Percentiles rank a stretch among this genome's conserved stretches.
phyloP scores from a whole-genome alignment of 1,140 invertebrate genomes.

The Magallana gigas region DNA sequence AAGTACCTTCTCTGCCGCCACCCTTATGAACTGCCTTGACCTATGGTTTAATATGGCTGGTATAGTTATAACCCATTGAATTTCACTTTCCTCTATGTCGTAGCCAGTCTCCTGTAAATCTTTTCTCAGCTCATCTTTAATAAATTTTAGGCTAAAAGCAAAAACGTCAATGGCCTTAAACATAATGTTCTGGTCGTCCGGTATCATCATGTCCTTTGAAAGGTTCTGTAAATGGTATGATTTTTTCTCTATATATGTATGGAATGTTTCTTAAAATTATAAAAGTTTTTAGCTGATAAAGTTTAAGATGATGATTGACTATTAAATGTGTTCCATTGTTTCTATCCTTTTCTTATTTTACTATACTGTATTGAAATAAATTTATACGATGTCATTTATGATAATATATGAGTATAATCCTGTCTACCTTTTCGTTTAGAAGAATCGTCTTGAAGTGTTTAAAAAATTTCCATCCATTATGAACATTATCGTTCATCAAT shows the following conservation, averaged over 20 bases:
- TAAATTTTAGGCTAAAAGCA: conserved; percentile 71
- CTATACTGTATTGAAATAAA: too few relatives aligned
- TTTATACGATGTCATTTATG: too few relatives aligned
- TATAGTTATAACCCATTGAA: conserved; percentile 2
- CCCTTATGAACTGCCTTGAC: conserved; percentile 72
- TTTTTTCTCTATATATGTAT: too few relatives aligned
- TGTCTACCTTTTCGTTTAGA: conserved; percentile 80
- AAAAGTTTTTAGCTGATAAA: too few relatives aligned
- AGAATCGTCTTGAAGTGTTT: conserved; percentile 84
- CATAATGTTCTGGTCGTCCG: conserved; percentile 70
- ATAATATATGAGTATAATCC: too few relatives aligned
- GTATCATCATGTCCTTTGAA: conserved; percentile 67
- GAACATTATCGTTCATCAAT: conserved; percentile 80
- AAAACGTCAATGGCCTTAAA: conserved; percentile 72
- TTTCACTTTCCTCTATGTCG: conserved; percentile 62
- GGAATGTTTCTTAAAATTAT: too few relatives aligned
- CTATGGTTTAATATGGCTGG: not conserved
- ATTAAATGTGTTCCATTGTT: too few relatives aligned
- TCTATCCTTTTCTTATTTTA: too few relatives aligned
- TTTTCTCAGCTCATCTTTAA: conserved; percentile 64
- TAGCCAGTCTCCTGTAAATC: conserved; percentile 58
- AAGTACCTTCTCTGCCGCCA: conserved; percentile 70
- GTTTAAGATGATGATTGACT: too few relatives aligned
- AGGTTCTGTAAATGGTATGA: conserved; percentile 61
- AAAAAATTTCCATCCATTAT: conserved; percentile 81